Evolutionary conservation across 2,113 vertebrate genomes (phyloP).

Genomic region (Phainopepla nitens): DNA sequence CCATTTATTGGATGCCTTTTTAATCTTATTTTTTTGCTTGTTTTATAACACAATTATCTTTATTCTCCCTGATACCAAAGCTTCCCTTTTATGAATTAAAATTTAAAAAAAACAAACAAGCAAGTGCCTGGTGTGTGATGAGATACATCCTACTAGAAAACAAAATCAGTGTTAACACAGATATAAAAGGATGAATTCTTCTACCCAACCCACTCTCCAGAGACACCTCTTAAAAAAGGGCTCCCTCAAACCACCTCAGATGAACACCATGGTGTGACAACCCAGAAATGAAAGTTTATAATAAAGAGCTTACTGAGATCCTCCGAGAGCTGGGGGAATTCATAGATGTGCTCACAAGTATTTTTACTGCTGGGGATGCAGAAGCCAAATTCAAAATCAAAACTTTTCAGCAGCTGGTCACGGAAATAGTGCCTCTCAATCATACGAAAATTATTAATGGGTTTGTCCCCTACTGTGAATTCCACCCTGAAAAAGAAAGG

Average conservation of each 20-base stretch:
- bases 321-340: conserved; percentile 94
- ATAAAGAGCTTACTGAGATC: conserved; percentile 85
- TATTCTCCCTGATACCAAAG: neutral
- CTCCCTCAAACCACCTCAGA: neutral
- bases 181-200: neutral
- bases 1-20: neutral
- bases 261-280: neutral
- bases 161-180: neutral
- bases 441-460: conserved; percentile 98
- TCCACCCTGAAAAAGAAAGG: conserved; percentile 83
- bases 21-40: neutral
- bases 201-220: neutral
- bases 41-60: neutral
- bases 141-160: neutral
- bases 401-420: conserved; percentile 93
- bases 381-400: conserved; percentile 98
- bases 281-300: neutral
- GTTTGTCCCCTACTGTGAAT: conserved; percentile 94
- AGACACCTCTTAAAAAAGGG: neutral
- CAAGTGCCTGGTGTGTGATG: neutral
- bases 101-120: neutral
- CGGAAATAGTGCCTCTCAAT: conserved; percentile 98
- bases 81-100: neutral
- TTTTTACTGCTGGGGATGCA: conserved; percentile 99
- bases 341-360: conserved; percentile 97